Conservation (phyloP, 2,888 invertebrate genomes). For the Calameuta pallipes region DNA sequence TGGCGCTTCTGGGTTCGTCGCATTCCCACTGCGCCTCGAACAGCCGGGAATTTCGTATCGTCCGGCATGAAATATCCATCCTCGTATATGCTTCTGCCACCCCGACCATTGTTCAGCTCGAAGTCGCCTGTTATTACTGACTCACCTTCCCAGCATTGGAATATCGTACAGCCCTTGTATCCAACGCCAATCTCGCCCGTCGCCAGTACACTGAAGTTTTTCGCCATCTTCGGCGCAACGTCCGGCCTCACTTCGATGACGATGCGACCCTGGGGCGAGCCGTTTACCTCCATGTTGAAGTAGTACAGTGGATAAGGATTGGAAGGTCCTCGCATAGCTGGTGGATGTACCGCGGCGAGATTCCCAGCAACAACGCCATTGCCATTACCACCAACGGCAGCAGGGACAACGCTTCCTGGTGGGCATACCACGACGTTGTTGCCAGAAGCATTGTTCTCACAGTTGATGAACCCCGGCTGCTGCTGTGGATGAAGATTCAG, state of each 20-base stretch:
- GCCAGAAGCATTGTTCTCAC: slow-evolving; percentile 35
- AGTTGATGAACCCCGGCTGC: slow-evolving; percentile 56
- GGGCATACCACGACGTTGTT: slow-evolving; percentile 52
- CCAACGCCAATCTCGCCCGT: slow-evolving; percentile 81
- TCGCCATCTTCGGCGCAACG: slow-evolving; percentile 84
- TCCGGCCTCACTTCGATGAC: slow-evolving; percentile 83
- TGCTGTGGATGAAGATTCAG: slow-evolving; percentile 45
- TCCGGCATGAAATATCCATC: slow-evolving; percentile 85
- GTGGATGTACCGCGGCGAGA: slow-evolving; percentile 34
- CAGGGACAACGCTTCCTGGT: slow-evolving; percentile 61
- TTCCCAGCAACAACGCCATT: slow-evolving; percentile 6
- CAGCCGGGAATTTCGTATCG: slow-evolving; percentile 80
- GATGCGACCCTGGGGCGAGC: slow-evolving; percentile 76
- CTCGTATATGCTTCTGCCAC: slow-evolving; percentile 81
- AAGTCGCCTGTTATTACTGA: slow-evolving; percentile 86
- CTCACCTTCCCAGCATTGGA: slow-evolving; percentile 86
- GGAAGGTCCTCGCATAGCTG: slow-evolving; percentile 68
- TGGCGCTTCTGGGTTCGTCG: slow-evolving; percentile 82
- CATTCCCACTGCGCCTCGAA: slow-evolving; percentile 85
- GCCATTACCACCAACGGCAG: slow-evolving; percentile 54
- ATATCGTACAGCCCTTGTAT: slow-evolving; percentile 83
- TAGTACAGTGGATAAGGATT: slow-evolving; percentile 79
- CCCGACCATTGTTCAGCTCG: slow-evolving; percentile 83
- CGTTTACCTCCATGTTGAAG: slow-evolving; percentile 82
- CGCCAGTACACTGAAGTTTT: slow-evolving; percentile 79